Base-by-base conservation (phyloP, 2,113 vertebrate species). In the Sapajus apella region DNA sequence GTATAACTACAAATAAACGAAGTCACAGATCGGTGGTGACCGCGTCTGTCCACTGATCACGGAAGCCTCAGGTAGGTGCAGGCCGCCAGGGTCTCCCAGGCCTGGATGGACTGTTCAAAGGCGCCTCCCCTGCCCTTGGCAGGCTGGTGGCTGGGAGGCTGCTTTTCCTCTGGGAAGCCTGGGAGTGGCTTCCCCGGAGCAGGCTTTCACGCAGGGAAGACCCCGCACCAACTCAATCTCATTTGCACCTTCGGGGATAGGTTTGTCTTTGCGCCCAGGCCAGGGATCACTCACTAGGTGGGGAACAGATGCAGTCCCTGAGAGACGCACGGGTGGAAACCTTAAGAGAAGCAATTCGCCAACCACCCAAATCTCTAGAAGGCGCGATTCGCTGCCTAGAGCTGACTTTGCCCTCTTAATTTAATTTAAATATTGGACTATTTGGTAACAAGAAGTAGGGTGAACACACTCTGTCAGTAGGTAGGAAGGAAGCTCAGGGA, bases 71-170 rank as follows among this genome's bases (percentile, higher is more conserved):
- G 70, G 93, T 95, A 96, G 50, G 86, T 92, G 70, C 80, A 47
- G 40, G 76, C 72, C 2, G 21, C 16, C 8, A 3, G 70, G 50
- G 37, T 8, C 79, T 87, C 75, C 7, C 90, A 58, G 95, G 81
- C 88, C 61, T 80, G 55, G 0, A 0, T 0, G 35, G 18, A 35
- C 21, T 1, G 52, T 43, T 35, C 12, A 16, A 61, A 40, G 14
- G 45, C 81, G 23, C 87, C 87, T 95, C 37, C n/a, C 72, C 61
- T 96, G 95, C 96, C 96, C 96, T 96, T 97, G 96, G 97, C 96
- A 66, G 20, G 76, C 21, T 7, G 81, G 75, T 1, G 45, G 56
- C 66, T 27, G 56, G 77, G 50, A 77, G 66, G 30, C 64, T 37
- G 66, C 20, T 77, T 37, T 55, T n/a, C 21, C n/a, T 0, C 76